Evolutionary conservation across 2,888 invertebrate genomes (phyloP), one percentile per base, ranked within the genome.

Genomic region (Cyclophora albipunctata): DNA sequence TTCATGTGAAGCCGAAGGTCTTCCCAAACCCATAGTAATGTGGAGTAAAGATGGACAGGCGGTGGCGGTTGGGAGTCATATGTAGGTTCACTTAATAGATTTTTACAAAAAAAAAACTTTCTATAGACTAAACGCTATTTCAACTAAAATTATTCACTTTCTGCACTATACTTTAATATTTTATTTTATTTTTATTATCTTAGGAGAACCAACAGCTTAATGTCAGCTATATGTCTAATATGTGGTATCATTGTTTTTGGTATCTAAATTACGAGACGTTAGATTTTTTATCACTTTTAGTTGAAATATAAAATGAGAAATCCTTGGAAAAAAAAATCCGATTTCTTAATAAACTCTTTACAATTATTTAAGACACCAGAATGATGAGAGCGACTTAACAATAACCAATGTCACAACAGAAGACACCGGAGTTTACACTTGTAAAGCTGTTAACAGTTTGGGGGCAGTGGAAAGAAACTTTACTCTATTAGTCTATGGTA

Each of bases 31-130:
- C 0, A 57, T 82, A 0, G 67, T 86, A 3, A 68, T 79, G 0
- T 90, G 90, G 90, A 78, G 72, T 3, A 89, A 84, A 60, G 73
- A 88, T 51, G 63, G 69, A 2, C 60, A 62, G n/a, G 78, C 85
- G 0, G 42, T 89, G 0, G 58, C 63, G 0, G 84, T 67, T 55
- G 73, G 78, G 5, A 67, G 69, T 34, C 75, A 78, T 50, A 47
- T 81, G 89, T 89, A 59, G 75, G 82, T 73, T 40, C 2, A 7
- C 7, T 20, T 20, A 1, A 20, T 1, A 20, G 20, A 20, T 1
- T 20, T 20, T 20, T 20, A 20, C 20, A 20, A 20, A 20, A 20
- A 20, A 20, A 20, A 20, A 20, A 1, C 20, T 20, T 20, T 20
- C 20, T 20, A 20, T 20, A 20, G 20, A 20, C 20, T 20, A 20